phyloP scores from a whole-genome alignment of 2,888 invertebrate species.

The Polydesmus complanatus region DNA sequence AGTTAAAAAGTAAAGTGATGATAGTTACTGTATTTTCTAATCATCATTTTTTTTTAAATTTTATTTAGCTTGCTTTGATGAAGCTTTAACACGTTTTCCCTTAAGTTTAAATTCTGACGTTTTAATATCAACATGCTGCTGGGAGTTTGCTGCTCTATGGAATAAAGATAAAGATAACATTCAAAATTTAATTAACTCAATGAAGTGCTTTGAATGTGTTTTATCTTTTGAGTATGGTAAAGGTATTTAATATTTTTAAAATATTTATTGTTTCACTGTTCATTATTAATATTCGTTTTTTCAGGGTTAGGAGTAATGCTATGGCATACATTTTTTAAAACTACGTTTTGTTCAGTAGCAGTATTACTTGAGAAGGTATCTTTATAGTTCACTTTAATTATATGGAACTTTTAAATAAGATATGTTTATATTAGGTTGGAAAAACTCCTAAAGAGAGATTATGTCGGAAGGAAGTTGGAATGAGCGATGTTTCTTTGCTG shows the following conservation, averaged over 20 bases:
- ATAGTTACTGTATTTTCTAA: neutral
- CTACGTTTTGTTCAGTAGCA: conserved; percentile 57
- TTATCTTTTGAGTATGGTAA: conserved; percentile 34
- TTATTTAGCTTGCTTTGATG: neutral
- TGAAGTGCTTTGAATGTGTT: conserved; percentile 52
- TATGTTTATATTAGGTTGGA: conserved; percentile 33
- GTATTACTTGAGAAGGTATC: conserved; percentile 55
- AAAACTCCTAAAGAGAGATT: conserved; percentile 72
- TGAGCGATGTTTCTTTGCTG: conserved; percentile 28
- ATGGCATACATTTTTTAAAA: conserved; percentile 79
- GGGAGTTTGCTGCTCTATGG: conserved; percentile 84
- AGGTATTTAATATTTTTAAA: conserved; percentile 2
- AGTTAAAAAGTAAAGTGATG: neutral
- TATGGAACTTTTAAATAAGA: conserved; percentile 2
- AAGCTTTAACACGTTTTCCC: conserved; percentile 50
- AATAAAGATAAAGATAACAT: conserved; percentile 56
- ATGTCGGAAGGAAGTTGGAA: conserved; percentile 40
- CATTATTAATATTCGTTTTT: conserved; percentile 17
- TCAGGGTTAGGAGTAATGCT: conserved; percentile 65
- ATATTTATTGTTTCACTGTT: too few relatives aligned
- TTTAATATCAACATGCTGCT: conserved; percentile 69
- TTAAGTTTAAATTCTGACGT: conserved; percentile 66
- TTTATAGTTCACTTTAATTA: neutral
- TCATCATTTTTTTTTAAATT: too few relatives aligned
- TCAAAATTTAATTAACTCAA: conserved; percentile 51